Evolutionary conservation across 2,888 invertebrate genomes (phyloP).

Genomic region (Ctena decussata): DNA sequence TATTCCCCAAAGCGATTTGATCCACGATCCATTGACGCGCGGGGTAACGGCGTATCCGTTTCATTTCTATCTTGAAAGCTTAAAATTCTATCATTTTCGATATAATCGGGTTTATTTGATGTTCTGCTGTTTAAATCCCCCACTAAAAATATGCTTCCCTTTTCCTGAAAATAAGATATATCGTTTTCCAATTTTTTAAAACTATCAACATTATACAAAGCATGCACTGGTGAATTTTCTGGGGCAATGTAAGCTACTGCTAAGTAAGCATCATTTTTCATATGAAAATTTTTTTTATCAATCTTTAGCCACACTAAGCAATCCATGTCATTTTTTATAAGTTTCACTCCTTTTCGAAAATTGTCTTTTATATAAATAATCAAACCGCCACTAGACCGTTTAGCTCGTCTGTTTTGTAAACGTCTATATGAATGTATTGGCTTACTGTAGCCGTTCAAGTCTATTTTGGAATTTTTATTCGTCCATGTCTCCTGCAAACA

Average conservation of each 20-base stretch:
- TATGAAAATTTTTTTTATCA: background rate
- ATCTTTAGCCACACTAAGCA: background rate
- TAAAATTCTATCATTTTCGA: background rate
- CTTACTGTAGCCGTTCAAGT: background rate
- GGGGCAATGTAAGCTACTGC: background rate
- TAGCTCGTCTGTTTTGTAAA: background rate
- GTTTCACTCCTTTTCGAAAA: background rate
- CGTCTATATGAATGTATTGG: conserved; percentile 17
- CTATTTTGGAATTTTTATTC: conserved; percentile 4
- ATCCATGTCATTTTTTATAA: background rate
- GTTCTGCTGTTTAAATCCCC: conserved; percentile 20
- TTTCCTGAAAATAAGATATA: background rate
- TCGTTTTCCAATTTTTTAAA: too few relatives aligned
- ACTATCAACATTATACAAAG: background rate
- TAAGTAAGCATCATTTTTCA: background rate
- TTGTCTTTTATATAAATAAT: background rate
- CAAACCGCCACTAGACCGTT: background rate
- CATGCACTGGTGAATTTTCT: background rate
- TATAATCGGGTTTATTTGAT: background rate
- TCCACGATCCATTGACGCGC: background rate
- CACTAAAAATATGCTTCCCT: conserved; percentile 13
- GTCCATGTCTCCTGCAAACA: conserved; percentile 1
- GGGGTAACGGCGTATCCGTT: conserved; percentile 1
- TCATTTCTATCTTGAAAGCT: background rate
- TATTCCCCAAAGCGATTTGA: conserved; percentile 23